Base-by-base conservation (phyloP, 2,797 vertebrate genomes). In the Brachymystax lenok region DNA sequence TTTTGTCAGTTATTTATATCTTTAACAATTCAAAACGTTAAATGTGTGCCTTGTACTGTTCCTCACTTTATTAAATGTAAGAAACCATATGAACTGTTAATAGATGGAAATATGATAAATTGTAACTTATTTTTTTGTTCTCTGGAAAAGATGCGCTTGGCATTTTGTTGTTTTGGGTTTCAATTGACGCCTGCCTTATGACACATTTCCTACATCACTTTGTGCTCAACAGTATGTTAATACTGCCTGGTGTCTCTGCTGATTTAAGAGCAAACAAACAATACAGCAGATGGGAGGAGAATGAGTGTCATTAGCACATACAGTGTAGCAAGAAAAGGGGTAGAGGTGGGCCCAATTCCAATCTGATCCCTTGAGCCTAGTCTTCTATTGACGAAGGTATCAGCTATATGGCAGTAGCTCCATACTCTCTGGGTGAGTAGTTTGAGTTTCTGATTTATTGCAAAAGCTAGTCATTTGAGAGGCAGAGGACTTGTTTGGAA, bases 21-120 rank as follows among this genome's bases (percentile, higher is more conserved):
- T 91, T 86, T 90, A 30, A 91, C 86, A 85, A 88, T 86, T 90
- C 89, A 86, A 82, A 75, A 90, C 87, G 87, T 91, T 93, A 93
- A 92, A 46, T 46, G 94, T 95, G 96, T 98, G 97, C 97, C 97
- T 98, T 97, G 95, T 96, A 95, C 95, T 96, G 95, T 97, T 93
- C 92, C 88, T 92, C 90, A 95, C 94, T 95, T 95, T 94, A 95
- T 93, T 95, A 90, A 93, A 95, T 93, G 91, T 92, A 94, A 82
- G 86, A 89, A 92, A 91, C 90, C 88, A 85, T 86, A 91, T 85
- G 40, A 46, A 13, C 10, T 46, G 40, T 46, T 46, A 12, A 90
- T 79, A 46, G 40, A 46, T 46, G 79, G 76, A 83, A 90, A 88
- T 90, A 88, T 92, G 88, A 93, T 91, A 87, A 87, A 93, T 89